Base-by-base conservation (phyloP, 2,888 invertebrate genomes). In the Pinctada fucata region DNA sequence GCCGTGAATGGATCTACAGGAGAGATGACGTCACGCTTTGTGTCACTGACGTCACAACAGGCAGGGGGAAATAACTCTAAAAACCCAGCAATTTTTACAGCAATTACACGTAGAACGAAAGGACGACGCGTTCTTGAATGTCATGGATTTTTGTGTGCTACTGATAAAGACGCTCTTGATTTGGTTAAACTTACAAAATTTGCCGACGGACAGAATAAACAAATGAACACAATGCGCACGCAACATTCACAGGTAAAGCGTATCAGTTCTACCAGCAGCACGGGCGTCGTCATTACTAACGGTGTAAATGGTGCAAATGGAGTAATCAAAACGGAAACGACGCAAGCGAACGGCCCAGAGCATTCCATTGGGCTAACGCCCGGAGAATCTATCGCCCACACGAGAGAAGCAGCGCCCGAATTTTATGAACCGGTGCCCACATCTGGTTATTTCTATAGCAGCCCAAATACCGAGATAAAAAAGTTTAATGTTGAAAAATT, bases 131-230 rank as follows among this genome's bases (percentile, higher is more conserved):
- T 92, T 2, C 82, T 92, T 8, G 92, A 92, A 79, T 92, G 92
- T 78, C 92, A 92, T 79, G 90, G 89, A 3, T 92, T 92, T 83
- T 83, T 92, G 4, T 89, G 90, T 79, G 84, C 86, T 88, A 95
- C 97, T 79, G 97, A 98, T 93, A 96, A 97, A 91, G 99, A 99
- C 70, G 99, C 99, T 83, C 97, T 99, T 93, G 99, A 99, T 87
- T 95, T 99, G 91, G 99, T 99, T 84, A 95, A 97, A 88, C 98
- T 98, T 31, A 86, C 89, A 2, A 85, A 87, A n/a, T 68, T 80
- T 5, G 86, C 86, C 2, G 88, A 88, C 75, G 70, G 74, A 82
- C 83, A 64, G 45, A 45, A 66, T 64, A 79, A 81, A 78, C 77
- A 64, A 64, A 80, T 78, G 5, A 82, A 82, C 4, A 64, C 68